phyloP scores from a whole-genome alignment of 2,113 vertebrate species.

The Ardeotis arabs region DNA sequence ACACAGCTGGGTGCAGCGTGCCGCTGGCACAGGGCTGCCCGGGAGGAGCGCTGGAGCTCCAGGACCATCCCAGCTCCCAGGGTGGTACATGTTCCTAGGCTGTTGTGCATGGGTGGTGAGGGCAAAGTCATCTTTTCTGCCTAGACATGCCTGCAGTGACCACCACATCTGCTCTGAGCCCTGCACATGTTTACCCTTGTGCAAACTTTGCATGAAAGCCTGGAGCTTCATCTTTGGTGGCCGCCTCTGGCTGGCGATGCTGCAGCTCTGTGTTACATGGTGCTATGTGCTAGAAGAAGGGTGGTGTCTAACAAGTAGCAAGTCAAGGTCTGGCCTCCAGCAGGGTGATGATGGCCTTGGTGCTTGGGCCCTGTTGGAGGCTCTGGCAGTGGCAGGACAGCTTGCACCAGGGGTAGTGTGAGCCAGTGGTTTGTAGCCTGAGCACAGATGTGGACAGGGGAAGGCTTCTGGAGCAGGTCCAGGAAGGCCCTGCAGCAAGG shows the following conservation, averaged over 20 bases:
- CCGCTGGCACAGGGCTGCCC: neutral
- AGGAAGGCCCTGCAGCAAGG: neutral
- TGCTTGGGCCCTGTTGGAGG: neutral
- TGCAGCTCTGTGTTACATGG: neutral
- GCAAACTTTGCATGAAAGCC: neutral
- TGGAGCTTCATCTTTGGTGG: neutral
- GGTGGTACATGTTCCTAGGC: accelerated
- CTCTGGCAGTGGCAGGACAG: neutral
- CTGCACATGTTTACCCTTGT: accelerated
- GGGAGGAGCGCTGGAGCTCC: neutral
- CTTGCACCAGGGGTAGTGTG: neutral
- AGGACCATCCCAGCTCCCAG: accelerated
- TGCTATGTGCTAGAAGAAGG: neutral
- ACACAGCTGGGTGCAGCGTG: accelerated
- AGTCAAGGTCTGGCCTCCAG: neutral
- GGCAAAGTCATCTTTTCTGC: neutral
- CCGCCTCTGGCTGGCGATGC: neutral
- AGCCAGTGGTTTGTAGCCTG: accelerated
- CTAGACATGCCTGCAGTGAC: neutral
- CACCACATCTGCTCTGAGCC: neutral
- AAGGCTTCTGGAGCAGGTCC: neutral
- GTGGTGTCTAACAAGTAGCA: neutral
- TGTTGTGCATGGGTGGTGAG: accelerated
- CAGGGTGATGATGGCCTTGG: too few species aligned
- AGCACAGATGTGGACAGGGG: too few species aligned